phyloP scores from a whole-genome alignment of 2,113 vertebrate species.

The Sylvietta virens region DNA sequence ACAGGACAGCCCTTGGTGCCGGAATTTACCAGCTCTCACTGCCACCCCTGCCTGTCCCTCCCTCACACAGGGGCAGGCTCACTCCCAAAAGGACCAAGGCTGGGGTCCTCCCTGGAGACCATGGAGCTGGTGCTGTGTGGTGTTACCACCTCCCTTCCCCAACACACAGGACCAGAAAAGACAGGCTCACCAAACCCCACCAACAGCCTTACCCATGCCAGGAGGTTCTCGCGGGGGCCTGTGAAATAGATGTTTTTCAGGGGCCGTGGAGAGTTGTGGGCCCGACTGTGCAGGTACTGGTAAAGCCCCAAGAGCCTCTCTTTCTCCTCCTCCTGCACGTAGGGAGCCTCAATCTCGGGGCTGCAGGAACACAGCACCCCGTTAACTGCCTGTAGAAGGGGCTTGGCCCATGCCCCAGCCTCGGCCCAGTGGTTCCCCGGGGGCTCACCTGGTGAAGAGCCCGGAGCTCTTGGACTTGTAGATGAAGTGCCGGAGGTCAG shows the following conservation, averaged over 20 bases:
- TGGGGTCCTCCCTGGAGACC: background rate
- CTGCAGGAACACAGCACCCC: slow-evolving; percentile 61
- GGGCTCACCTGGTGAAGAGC: slow-evolving; percentile 92
- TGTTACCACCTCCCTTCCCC: background rate
- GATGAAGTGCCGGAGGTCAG: slow-evolving; percentile 93
- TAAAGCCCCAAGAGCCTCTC: slow-evolving; percentile 89
- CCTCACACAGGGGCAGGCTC: background rate
- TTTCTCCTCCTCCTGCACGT: slow-evolving; percentile 83
- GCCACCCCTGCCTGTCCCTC: background rate
- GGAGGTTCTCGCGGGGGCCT: slow-evolving; percentile 86
- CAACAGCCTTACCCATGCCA: slow-evolving; percentile 83
- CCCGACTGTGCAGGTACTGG: slow-evolving; percentile 90
- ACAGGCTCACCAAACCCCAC: background rate
- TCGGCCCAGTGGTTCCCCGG: background rate
- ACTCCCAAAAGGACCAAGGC: background rate
- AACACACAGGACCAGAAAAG: rapidly evolving
- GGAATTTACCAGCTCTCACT: rapidly evolving
- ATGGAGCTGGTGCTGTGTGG: background rate
- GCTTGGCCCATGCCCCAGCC: background rate
- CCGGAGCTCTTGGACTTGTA: slow-evolving; percentile 98
- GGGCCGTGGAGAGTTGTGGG: slow-evolving; percentile 89
- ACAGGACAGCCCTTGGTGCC: background rate
- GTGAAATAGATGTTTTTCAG: slow-evolving; percentile 89
- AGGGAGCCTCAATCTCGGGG: slow-evolving; percentile 87
- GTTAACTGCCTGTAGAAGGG: background rate